Conservation (phyloP, 2,888 invertebrate genomes). For the Frankliniella fusca region DNA sequence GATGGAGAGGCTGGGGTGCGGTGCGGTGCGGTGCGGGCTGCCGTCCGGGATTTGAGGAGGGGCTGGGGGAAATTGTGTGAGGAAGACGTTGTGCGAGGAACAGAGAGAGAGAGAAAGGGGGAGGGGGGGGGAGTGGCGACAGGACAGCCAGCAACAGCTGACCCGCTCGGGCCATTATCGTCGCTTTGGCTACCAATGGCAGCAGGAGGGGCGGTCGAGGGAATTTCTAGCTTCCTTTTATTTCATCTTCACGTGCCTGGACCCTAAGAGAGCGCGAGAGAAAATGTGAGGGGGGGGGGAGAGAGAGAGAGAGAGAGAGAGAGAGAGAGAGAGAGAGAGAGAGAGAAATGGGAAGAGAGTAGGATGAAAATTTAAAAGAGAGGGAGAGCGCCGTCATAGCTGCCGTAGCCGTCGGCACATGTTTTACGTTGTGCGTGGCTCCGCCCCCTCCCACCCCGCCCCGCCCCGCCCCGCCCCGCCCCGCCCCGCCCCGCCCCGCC, state of each 20-base stretch:
- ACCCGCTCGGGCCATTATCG: constrained; percentile 17
- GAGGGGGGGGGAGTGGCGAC: constrained; percentile 27
- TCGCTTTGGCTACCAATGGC: neutral
- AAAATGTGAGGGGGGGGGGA: too few relatives aligned
- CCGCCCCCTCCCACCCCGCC: neutral
- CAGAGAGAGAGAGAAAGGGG: neutral
- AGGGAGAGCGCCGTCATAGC: too few relatives aligned
- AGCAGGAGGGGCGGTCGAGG: neutral
- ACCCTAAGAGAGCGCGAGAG: too few relatives aligned
- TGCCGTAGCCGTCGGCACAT: too few relatives aligned
- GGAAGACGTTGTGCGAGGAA: too few relatives aligned
- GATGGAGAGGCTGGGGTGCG: neutral
- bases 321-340: too few relatives aligned
- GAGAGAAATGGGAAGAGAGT: too few relatives aligned
- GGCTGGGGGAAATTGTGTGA: neutral
- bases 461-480: neutral
- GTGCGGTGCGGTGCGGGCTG: neutral
- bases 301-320: too few relatives aligned
- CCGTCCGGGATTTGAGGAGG: neutral
- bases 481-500: neutral
- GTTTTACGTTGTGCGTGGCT: neutral
- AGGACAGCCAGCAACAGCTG: constrained; percentile 2
- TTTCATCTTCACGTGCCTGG: neutral
- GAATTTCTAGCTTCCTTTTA: neutral
- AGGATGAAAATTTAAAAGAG: neutral